Percentiles rank a stretch among this genome's conserved stretches.
phyloP scores from a whole-genome alignment of 35 echinoderm and acorn worm species.

The Heliocidaris tuberculata region DNA sequence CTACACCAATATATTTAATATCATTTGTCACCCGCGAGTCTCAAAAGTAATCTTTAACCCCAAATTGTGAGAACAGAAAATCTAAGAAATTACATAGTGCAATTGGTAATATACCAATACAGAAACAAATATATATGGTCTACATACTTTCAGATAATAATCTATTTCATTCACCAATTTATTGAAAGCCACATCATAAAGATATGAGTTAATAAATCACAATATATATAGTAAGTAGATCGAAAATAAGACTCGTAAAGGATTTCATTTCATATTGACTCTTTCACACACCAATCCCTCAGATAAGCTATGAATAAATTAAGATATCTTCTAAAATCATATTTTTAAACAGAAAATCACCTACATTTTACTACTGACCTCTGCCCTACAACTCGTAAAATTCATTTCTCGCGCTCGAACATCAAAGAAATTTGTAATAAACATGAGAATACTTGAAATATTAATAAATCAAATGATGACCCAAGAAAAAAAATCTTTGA shows the following conservation, averaged over 20 bases:
- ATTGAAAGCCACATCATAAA: neutral
- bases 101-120: conserved; percentile 40
- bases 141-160: neutral
- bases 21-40: neutral
- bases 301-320: neutral
- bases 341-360: neutral
- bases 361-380: neutral
- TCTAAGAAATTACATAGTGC: neutral
- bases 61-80: neutral
- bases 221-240: neutral
- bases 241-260: neutral
- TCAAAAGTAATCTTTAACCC: neutral
- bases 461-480: neutral
- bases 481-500: neutral
- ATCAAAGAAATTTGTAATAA: neutral
- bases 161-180: conserved; percentile 24
- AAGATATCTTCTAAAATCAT: neutral
- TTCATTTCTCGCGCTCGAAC: neutral
- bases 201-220: neutral
- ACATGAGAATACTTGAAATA: neutral
- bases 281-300: neutral
- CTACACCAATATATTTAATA: conserved; percentile 18
- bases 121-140: neutral
- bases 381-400: neutral
- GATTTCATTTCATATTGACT: neutral